These are phyloP conservation scores for Colaptes auratus DNA, from an alignment of 2,113 vertebrate species.

Conservation along the genomic window DNA sequence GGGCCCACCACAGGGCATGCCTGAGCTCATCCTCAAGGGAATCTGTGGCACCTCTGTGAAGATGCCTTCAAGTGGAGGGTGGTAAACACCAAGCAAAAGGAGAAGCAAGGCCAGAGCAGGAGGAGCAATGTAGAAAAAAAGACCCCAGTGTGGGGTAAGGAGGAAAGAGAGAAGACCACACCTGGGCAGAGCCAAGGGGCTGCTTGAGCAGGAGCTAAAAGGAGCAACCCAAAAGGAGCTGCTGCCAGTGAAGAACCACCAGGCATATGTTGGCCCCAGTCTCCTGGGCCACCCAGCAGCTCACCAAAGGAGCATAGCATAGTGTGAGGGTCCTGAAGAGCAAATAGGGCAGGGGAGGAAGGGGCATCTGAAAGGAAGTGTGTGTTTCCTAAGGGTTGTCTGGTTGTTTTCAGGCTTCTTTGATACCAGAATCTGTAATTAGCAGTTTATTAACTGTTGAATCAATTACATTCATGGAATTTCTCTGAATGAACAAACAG, in stretches of 20 bases:
- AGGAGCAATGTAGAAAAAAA: not conserved
- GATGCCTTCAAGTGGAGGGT: not conserved
- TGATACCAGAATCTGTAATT: not conserved
- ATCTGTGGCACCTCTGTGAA: not conserved
- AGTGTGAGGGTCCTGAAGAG: not conserved
- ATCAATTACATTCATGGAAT: not conserved
- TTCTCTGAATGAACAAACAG: not conserved
- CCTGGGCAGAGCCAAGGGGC: too few species aligned
- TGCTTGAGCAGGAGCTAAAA: not conserved
- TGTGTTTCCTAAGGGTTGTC: not conserved
- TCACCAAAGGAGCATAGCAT: not conserved
- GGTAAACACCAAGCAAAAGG: not conserved
- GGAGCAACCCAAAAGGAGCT: not conserved
- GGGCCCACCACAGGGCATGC: too few species aligned
- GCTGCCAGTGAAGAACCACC: not conserved
- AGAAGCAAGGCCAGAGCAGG: not conserved
- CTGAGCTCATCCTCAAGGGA: not conserved
- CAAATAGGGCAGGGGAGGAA: not conserved
- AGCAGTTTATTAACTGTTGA: not conserved
- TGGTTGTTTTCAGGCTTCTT: not conserved
- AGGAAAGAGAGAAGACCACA: not conserved
- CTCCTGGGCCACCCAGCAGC: fast-evolving
- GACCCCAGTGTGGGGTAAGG: not conserved
- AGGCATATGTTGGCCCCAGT: fast-evolving
- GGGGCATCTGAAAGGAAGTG: not conserved